Conservation (phyloP, 2,113 vertebrate species). For the Lucifuga dentata region DNA sequence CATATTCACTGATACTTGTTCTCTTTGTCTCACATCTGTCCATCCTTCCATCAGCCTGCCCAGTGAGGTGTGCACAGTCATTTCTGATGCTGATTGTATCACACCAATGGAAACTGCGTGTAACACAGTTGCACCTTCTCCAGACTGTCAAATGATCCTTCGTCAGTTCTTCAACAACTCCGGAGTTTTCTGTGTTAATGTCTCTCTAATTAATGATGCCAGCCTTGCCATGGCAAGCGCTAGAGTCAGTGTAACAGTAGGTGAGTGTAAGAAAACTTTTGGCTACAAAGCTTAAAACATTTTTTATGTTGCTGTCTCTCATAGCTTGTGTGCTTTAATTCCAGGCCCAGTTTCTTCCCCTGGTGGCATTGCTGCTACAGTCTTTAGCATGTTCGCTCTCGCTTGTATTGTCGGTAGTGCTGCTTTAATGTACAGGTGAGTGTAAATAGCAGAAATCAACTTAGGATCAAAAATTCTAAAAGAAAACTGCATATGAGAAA, state of each 20-base stretch:
- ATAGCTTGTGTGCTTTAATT: constrained; percentile 22
- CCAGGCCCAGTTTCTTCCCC: constrained; percentile 75
- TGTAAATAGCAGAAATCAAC: not conserved
- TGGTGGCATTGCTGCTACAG: constrained; percentile 74
- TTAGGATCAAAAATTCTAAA: too few relatives aligned
- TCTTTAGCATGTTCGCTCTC: constrained; percentile 82
- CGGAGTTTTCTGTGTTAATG: constrained; percentile 93
- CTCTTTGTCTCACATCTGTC: not conserved
- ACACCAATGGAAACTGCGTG: constrained; percentile 85
- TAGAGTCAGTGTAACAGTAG: constrained; percentile 86
- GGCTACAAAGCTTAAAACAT: not conserved
- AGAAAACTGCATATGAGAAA: too few relatives aligned
- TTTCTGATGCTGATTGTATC: constrained; percentile 89
- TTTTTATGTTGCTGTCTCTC: not conserved
- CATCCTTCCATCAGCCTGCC: constrained; percentile 83
- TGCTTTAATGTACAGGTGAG: constrained; percentile 88
- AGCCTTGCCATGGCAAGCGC: constrained; percentile 90
- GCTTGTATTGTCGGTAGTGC: constrained; percentile 82
- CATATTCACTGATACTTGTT: not conserved
- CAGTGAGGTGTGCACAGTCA: constrained; percentile 89
- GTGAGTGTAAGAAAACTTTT: constrained; percentile 39
- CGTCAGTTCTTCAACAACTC: constrained; percentile 89
- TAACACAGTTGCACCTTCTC: constrained; percentile 81
- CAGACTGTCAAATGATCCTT: constrained; percentile 90
- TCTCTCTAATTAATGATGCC: constrained; percentile 90